Evolutionary conservation across 2,113 vertebrate genomes (phyloP).

Genomic region (Panurus biarmicus): DNA sequence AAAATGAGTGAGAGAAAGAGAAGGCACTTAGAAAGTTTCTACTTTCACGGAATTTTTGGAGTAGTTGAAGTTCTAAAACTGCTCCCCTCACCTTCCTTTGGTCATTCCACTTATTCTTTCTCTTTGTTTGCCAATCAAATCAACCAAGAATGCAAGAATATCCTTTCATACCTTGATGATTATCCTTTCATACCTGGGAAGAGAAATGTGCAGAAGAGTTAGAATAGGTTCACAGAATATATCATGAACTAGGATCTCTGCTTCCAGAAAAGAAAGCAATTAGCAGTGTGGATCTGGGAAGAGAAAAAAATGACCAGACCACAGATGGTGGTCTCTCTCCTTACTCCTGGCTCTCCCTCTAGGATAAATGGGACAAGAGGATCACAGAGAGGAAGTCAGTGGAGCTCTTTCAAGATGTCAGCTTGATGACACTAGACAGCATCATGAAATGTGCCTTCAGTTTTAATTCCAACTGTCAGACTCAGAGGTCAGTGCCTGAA

Average conservation of each 20-base stretch:
- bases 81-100: neutral
- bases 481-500: constrained; percentile 68
- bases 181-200: neutral
- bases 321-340: neutral
- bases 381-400: constrained; percentile 51
- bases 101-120: neutral
- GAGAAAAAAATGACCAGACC: neutral
- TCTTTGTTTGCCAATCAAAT: neutral
- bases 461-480: constrained; percentile 71
- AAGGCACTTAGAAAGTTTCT: neutral
- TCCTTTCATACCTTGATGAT: neutral
- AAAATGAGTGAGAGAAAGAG: neutral
- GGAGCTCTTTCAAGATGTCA: constrained; percentile 79
- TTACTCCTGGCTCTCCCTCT: neutral
- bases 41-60: neutral
- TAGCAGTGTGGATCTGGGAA: neutral
- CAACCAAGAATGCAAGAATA: neutral
- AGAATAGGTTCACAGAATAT: neutral
- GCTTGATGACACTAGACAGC: constrained; percentile 86
- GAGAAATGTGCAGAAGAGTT: neutral
- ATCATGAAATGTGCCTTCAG: constrained; percentile 89
- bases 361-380: constrained; percentile 83
- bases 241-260: neutral
- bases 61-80: neutral
- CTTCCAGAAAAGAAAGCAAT: neutral